Evolutionary conservation across 2,888 invertebrate genomes (phyloP).

Genomic region (Drosophila emarginata): DNA sequence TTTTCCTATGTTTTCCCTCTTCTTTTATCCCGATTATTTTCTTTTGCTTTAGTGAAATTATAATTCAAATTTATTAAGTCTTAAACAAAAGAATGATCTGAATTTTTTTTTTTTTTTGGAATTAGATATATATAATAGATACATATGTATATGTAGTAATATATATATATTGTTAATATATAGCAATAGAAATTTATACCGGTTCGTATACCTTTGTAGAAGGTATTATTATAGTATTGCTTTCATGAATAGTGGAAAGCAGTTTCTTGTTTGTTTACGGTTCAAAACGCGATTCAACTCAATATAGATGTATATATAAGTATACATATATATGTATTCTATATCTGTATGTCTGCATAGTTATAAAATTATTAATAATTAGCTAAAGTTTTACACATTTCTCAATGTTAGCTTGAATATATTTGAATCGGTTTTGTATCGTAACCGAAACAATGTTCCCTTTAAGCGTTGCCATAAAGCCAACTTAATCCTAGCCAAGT

Average conservation of each 20-base stretch:
- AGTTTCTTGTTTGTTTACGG: neutral
- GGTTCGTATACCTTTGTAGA: neutral
- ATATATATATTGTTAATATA: conserved; percentile 3
- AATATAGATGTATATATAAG: no score
- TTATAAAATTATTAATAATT: no score
- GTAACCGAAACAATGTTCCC: no score
- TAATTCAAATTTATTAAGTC: conserved; percentile 12
- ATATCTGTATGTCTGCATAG: no score
- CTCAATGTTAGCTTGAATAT: no score
- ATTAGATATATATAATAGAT: neutral
- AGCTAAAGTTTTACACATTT: no score
- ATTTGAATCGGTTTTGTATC: no score
- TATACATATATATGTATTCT: no score
- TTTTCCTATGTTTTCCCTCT: conserved; percentile 25
- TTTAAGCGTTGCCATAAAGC: no score
- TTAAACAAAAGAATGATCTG: neutral
- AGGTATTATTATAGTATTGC: neutral
- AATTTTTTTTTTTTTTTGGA: conserved; percentile 11
- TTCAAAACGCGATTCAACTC: no score
- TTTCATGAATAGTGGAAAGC: no score
- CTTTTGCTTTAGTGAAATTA: conserved; percentile 35
- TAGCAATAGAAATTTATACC: neutral
- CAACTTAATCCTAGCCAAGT: no score
- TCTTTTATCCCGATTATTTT: neutral
- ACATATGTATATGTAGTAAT: neutral